Evolutionary conservation across 1,140 invertebrate species (phyloP), one percentile per base, ranked within the genome.

Genomic region (Saxidomus purpurata): DNA sequence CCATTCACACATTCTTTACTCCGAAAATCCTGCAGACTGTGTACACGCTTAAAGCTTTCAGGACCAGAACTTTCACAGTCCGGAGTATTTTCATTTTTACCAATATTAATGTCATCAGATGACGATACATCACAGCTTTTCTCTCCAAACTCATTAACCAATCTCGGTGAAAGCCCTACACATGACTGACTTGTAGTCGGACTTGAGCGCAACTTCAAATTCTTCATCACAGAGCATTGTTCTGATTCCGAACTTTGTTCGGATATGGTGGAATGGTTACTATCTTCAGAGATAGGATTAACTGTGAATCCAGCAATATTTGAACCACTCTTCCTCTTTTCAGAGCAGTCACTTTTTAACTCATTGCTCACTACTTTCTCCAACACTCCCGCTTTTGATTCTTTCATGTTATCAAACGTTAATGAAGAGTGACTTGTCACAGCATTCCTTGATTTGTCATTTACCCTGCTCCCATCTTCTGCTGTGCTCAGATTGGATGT

Each of bases 351-450:
- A 36, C 1, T 22, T 52, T 79, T 79, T n/a, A 79, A 55, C 17
- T 79, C 76, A 52, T 55, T 25, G 15, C 25, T 34, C 47, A 55
- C 4, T 52, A 52, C 47, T 52, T 52, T 79, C 15, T 38, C 76
- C 55, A 49, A 79, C 38, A 11, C 1, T n/a, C 22, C 25, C 15
- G 31, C 15, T 77, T 71, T 82, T n/a, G 36, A 40, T 19, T 47
- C 81, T 95, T 96, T 52, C 96, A 96, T 87, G 94, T 87, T 81
- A 77, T 90, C 89, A 81, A 52, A 82, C 28, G 81, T 90, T 34
- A 89, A 74, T 28, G 80, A 49, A 13, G 82, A 80, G 40, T 91
- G 87, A 0, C 87, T 85, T 4, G 84, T 59, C 0, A 85, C 81
- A 77, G 81, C 83, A 55, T 77, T 88, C 15, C 63, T 69, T 81